Conservation (phyloP, 1,140 invertebrate species). For the Drosophila subobscura region DNA sequence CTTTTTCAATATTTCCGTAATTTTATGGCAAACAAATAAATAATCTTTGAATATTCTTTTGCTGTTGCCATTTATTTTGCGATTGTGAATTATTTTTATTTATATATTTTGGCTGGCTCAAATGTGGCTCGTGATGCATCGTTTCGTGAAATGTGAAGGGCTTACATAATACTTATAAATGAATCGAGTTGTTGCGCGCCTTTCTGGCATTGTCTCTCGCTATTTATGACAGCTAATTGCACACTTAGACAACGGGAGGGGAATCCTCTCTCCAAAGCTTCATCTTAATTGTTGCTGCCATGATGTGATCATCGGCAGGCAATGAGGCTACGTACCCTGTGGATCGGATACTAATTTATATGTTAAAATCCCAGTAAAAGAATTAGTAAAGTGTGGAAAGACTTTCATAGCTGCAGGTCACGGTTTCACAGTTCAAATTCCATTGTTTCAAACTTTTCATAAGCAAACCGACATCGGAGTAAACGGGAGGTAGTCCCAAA, state of each 20-base stretch:
- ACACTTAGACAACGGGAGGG: not conserved
- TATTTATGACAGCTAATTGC: constrained; percentile 30
- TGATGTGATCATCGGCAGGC: no score
- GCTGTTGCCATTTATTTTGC: constrained; percentile 5
- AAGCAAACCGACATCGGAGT: no score
- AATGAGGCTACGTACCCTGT: no score
- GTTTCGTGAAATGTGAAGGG: constrained; percentile 41
- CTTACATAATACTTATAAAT: constrained; percentile 47
- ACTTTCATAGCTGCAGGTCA: no score
- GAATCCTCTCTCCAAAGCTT: no score
- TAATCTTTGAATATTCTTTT: constrained; percentile 43
- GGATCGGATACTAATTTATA: no score
- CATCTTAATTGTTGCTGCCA: no score
- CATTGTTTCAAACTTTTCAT: no score
- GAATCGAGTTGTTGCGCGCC: not conserved
- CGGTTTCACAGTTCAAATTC: no score
- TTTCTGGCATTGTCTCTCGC: not conserved
- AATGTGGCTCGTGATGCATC: constrained; percentile 43
- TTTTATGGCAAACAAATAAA: constrained; percentile 34
- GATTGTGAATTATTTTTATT: constrained; percentile 48
- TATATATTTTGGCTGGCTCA: constrained; percentile 22
- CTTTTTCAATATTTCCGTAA: constrained; percentile 22
- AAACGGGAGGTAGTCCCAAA: no score
- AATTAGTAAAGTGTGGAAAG: no score
- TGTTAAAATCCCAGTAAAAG: no score